Conservation (phyloP, 1,140 invertebrate genomes). For the Apis dorsata region DNA sequence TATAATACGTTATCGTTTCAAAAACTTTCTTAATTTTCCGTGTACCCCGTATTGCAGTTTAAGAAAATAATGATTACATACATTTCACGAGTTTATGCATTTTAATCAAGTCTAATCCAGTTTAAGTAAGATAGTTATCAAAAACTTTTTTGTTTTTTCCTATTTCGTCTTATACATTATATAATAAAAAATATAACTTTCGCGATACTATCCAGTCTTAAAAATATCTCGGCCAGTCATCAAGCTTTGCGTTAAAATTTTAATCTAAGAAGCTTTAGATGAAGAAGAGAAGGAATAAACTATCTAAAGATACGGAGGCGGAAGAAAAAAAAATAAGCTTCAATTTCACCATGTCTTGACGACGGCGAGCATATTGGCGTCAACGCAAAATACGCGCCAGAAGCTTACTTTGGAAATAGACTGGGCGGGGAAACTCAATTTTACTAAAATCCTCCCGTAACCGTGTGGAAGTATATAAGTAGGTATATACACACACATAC, state of each 20-base stretch:
- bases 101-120: neutral
- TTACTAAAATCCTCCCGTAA: conserved; percentile 68
- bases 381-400: neutral
- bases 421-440: conserved; percentile 68
- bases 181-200: neutral
- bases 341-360: neutral
- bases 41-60: neutral
- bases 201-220: neutral
- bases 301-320: neutral
- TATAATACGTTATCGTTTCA: too few species aligned
- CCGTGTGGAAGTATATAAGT: neutral
- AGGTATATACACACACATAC: conserved; percentile 12
- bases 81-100: neutral
- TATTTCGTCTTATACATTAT: neutral
- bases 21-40: neutral
- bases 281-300: neutral
- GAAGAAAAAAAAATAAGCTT: neutral
- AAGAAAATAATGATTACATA: neutral
- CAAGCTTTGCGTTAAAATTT: conserved; percentile 19
- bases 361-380: conserved; percentile 11
- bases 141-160: neutral
- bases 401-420: conserved; percentile 18
- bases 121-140: neutral
- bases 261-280: conserved; percentile 4
- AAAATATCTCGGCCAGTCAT: conserved; percentile 7